Base-by-base conservation (phyloP, 2,888 invertebrate genomes). In the Oligia fasciuncula region DNA sequence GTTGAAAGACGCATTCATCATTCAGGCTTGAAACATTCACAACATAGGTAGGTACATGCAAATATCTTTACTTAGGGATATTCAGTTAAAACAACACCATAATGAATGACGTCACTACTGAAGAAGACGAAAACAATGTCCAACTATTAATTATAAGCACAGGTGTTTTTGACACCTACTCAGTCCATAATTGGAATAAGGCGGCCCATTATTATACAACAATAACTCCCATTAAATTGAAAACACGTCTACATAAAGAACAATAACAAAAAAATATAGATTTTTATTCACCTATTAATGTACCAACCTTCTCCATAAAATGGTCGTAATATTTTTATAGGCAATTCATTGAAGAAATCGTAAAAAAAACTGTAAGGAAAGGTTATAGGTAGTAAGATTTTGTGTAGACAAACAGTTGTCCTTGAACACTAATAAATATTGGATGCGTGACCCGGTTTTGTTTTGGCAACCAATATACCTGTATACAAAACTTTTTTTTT, bases 311-410 rank as follows among this genome's bases (percentile, higher is more conserved):
- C 85, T 75, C 73, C 89, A 90, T 93, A 93, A 92, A 92, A 91
- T 63, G 13, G 67, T 83, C 91, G 89, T 93, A 85, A 91, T 87
- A 57, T 71, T 91, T 93, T 94, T 93, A 94, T 92, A 85, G 91
- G 81, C 89, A 89, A 92, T 91, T 91, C 90, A 90, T 91, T 88
- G 84, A 86, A 84, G 85, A 82, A 87, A 90, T 89, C 92, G 86
- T 93, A 92, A 93, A 93, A 93, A 40, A 91, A 91, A 80, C 76
- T 80, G 82, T 85, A 84, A 86, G 83, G 73, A 85, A 13, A 51
- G 35, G n/a, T n/a, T n/a, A n/a, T n/a, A n/a, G n/a, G 57, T 79
- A 77, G 72, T 68, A 51, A 76, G 23, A 60, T 80, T 71, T 60
- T 60, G 14, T 60, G 54, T 63, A 49, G 29, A 66, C 17, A 35